Evolutionary conservation across 2,888 invertebrate genomes (phyloP).

Genomic region (Gryllus longicercus): DNA sequence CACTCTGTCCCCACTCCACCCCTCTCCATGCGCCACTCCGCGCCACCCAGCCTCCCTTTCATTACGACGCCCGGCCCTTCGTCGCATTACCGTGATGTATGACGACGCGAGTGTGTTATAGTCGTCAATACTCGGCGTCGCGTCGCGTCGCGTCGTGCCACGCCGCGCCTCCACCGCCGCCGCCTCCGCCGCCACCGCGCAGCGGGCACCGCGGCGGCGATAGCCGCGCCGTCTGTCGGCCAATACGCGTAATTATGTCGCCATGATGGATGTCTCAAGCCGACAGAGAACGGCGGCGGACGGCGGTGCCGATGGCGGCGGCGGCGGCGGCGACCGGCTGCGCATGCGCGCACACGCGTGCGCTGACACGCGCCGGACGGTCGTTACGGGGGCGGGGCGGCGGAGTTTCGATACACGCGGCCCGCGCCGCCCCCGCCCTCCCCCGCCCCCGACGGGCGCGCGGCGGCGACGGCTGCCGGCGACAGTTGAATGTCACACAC

Average conservation of each 20-base stretch:
- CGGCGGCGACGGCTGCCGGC: slow-evolving; percentile 17
- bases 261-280: slow-evolving; percentile 17
- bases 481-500: slow-evolving; percentile 17
- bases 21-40: too few relatives aligned
- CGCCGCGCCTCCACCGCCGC: neutral
- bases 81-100: slow-evolving; percentile 1
- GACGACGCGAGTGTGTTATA: slow-evolving; percentile 7
- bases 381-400: neutral
- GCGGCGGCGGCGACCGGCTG: neutral
- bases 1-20: too few relatives aligned
- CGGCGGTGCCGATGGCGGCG: too few relatives aligned
- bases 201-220: slow-evolving; percentile 5
- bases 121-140: neutral
- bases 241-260: slow-evolving; percentile 11
- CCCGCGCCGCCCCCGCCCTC: neutral
- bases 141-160: neutral
- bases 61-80: neutral
- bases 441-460: neutral
- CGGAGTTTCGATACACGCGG: neutral
- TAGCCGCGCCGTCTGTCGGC: neutral
- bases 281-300: neutral
- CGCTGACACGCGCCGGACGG: neutral
- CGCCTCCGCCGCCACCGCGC: neutral
- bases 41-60: too few relatives aligned
- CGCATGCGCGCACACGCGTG: neutral